A percentile compares a stretch with the other conserved stretches of the same genome.
Evolutionary conservation across 2,113 vertebrate genomes (phyloP).

Genomic region (Bubo bubo): DNA sequence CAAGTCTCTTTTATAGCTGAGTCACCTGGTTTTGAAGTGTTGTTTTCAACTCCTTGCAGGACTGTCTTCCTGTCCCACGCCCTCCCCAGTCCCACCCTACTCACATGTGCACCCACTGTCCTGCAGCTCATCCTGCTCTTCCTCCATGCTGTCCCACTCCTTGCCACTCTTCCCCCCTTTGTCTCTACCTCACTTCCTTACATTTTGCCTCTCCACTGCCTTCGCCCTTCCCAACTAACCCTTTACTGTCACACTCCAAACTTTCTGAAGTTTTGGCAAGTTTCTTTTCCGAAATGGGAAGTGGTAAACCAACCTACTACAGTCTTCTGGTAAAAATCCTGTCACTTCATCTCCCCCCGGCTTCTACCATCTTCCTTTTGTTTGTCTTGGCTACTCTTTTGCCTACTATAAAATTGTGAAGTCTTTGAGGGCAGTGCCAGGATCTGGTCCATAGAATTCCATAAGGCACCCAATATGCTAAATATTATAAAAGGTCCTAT

Average conservation of each 20-base stretch:
- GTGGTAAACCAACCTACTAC: background rate
- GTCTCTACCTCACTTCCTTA: slow-evolving; percentile 57
- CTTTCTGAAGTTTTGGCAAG: background rate
- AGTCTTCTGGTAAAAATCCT: background rate
- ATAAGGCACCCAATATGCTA: background rate
- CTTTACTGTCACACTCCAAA: background rate
- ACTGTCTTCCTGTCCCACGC: slow-evolving; percentile 33
- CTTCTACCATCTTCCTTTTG: background rate
- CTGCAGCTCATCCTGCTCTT: slow-evolving; percentile 16
- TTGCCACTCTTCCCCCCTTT: slow-evolving; percentile 30
- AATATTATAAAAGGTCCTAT: background rate
- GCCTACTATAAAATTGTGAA: background rate
- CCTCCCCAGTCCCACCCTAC: slow-evolving; percentile 19
- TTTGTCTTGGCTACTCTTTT: background rate
- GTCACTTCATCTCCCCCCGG: background rate
- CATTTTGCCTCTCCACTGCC: background rate
- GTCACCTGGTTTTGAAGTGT: slow-evolving; percentile 2
- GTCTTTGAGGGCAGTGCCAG: background rate
- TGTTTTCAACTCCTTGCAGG: slow-evolving; percentile 19
- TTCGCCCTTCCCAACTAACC: slow-evolving; percentile 12
- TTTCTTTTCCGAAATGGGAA: background rate
- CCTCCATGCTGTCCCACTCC: slow-evolving; percentile 16
- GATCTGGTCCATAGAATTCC: background rate
- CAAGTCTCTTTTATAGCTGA: background rate
- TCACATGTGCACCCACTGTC: background rate